Base-by-base conservation (phyloP, 1,140 invertebrate genomes). In the Bombus sylvicola region DNA sequence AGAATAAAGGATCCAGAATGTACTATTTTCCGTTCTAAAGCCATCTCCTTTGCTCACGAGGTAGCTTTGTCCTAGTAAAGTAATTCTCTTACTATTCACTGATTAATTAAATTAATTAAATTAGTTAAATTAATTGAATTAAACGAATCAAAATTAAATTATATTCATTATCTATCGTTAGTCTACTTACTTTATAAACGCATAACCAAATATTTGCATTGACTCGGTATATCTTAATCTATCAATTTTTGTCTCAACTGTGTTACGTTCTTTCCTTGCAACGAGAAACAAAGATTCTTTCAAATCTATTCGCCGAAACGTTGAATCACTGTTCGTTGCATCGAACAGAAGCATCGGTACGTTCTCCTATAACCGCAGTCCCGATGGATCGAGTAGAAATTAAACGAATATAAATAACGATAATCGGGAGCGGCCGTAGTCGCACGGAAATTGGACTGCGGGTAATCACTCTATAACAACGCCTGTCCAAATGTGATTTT, bases 381-480 rank as follows among this genome's bases (percentile, higher is more conserved):
- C 28, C 53, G 6, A n/a, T 22, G 6, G 69, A 62, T 57, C 57
- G 18, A 2, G 53, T 34, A 9, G 73, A 78, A 78, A 78, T 76
- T 59, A 86, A 75, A 86, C 73, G 72, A 86, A 71, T 75, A 86
- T 82, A 83, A 83, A 77, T 77, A 78, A 83, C 75, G 73, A 83
- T 85, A 85, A 89, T 87, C 41, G 80, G 74, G 22, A 43, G 28
- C 59, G 66, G 76, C 68, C 43, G 9, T 88, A 88, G 72, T 80
- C 80, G 73, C 59, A 41, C 72, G 80, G 83, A 89, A 89, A 89
- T 89, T 89, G 85, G 77, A 69, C 34, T 66, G 88, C 72, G 79
- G 72, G 81, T 86, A 79, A 87, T 89, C 85, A 78, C 79, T 83
- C 88, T 85, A 77, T 74, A 89, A 88, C 88, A 89, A 87, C 83